Conservation (phyloP, 2,888 invertebrate species). For the Sarcophaga carnaria region DNA sequence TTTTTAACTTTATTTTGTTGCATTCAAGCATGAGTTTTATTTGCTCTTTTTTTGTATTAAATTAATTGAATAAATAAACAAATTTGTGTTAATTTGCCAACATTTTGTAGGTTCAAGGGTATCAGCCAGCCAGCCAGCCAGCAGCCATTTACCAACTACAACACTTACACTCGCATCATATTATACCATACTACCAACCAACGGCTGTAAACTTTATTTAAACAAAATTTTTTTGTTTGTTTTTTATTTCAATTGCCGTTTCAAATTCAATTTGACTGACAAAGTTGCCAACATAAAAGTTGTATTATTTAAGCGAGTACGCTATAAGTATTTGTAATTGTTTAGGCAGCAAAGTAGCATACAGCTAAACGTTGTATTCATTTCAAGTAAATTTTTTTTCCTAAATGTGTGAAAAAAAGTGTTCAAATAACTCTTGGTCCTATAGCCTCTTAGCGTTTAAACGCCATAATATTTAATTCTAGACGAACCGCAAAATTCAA, state of each 20-base stretch:
- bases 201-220: constrained; percentile 3
- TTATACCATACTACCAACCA: neutral
- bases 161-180: too few relatives aligned
- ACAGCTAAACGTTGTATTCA: too few relatives aligned
- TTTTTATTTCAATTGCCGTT: neutral
- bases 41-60: constrained; percentile 38
- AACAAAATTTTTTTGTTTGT: constrained; percentile 15
- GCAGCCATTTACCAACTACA: neutral
- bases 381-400: too few relatives aligned
- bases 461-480: too few relatives aligned
- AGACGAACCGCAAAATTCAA: too few relatives aligned
- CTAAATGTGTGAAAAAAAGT: too few relatives aligned
- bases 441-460: too few relatives aligned
- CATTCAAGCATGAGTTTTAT: neutral
- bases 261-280: neutral
- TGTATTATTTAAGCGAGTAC: neutral
- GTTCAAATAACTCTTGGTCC: too few relatives aligned
- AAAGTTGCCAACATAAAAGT: constrained; percentile 24
- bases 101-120: constrained; percentile 60
- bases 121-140: neutral
- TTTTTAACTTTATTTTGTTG: neutral
- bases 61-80: constrained; percentile 65
- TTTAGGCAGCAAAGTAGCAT: too few relatives aligned
- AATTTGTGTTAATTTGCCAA: constrained; percentile 67
- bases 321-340: neutral